Base-by-base conservation (phyloP, 2,888 invertebrate species). In the Sycophila texana region DNA sequence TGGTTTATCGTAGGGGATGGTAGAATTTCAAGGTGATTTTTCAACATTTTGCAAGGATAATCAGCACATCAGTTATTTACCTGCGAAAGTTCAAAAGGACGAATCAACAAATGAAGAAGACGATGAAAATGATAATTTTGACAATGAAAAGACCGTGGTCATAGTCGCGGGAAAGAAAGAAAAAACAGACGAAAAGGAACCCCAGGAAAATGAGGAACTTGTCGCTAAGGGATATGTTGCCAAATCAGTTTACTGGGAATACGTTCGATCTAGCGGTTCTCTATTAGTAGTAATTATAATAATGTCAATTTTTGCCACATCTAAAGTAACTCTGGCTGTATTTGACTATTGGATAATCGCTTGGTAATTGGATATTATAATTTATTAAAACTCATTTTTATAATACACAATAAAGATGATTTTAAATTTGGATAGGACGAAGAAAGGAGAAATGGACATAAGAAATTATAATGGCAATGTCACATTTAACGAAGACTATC, bases 331-430 rank as follows among this genome's bases (percentile, higher is more conserved):
- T 74, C 94, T 94, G 75, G 95, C 95, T 61, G 92, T 93, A 70
- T 92, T 93, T 70, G 96, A 96, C 89, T 94, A 95, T 86, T 96
- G 95, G 95, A 92, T 96, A 0, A 94, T 94, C 1, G 89, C 93
- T 85, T 96, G 96, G 96, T 96, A 90, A 91, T 90, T 86, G 86
- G 91, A 92, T 16, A n/a, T n/a, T 47, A 49, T 7, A 10, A 65
- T 61, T 16, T 4, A 1, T 26, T 13, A 18, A 20, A 18, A 18
- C 12, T 60, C 5, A 20, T 30, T n/a, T 61, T 61, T 14, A 53
- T 4, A 53, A 4, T 53, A 4, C 16, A n/a, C 12, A 53, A 4
- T 4, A 14, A 53, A 7, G 12, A 53, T 53, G n/a, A 2, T n/a
- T 53, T n/a, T 12, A 1, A 47, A 18, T 13, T 51, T 66, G 7